Evolutionary conservation across 1,140 invertebrate species (phyloP), one percentile per base, ranked within the genome.

Genomic region (Leptinotarsa undecemlineata): DNA sequence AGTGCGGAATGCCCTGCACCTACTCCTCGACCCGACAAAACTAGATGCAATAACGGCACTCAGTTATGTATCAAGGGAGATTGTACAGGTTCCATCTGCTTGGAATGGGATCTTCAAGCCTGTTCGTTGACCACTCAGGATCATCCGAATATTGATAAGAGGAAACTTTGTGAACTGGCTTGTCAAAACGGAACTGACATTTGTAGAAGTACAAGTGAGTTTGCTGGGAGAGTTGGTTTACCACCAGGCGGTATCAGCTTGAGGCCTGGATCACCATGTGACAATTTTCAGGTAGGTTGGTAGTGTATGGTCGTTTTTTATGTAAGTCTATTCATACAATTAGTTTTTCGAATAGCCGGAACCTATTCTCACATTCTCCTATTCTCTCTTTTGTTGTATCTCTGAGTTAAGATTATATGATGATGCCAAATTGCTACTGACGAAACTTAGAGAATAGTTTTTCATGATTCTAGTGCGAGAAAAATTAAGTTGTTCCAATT

Each of bases 1-100:
- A 92, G 90, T 14, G 91, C 94, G 13, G 92, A 93, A 80, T 99
- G 98, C 87, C 98, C 98, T 1, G 82, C 84, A 48, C 92, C 97
- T 61, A 83, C 87, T 66, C 89, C 93, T 72, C 91, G 94, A 83
- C 88, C 89, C 2, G 92, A 98, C 82, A 93, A 93, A 82, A 96
- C 95, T 6, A 88, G 92, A 80, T 96, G 94, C 83, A 95, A 96
- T 84, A 92, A 95, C 81, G 94, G 88, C 78, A 92, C 91, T 17
- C 90, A 95, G 86, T 87, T 98, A n/a, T 99, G 98, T 85, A 93
- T 95, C 77, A 91, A 91, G 48, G 98, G 98, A 33, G 95, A 98
- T 79, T 99, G 98, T 85, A 91, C 92, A 47, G 97, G 96, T 42
- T 98, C 97, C 1, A 97, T 99, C 76, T 99, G 98, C 86, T 88